Evolutionary conservation across 2,888 invertebrate species (phyloP), one percentile per base, ranked within the genome.

Genomic region (Agrenia bidenticulata): DNA sequence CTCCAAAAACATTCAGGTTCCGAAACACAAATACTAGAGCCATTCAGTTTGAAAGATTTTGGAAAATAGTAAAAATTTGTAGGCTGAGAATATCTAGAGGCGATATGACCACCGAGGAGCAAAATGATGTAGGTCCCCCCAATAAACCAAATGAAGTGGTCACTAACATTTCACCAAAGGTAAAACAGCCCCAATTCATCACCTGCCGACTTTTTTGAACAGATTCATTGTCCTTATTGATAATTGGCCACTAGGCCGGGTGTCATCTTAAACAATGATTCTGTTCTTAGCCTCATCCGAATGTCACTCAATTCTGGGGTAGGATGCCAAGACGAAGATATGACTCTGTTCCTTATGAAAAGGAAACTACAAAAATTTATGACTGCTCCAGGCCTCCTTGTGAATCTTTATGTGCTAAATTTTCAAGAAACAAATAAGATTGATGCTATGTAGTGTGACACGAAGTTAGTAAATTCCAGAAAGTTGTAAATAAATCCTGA

Each of bases 151-250:
- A 61, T 73, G 68, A 32, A 75, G 73, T 67, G 75, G 73, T 73
- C 73, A 71, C 66, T 70, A 67, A 70, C 75, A 73, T 75, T 72
- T 75, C 75, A 73, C 63, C 75, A 17, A 61, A 67, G 70, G 69
- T 67, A 65, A 66, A 67, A 61, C 21, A 61, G 51, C 42, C 37
- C 64, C 72, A 72, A 72, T 72, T 72, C 64, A 72, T 69, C 72
- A 55, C 49, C 23, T 7, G 15, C 42, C 37, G 42, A 45, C 55
- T 24, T 5, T 27, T 57, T 64, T 58, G 61, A 61, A 67, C 63
- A 53, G 66, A 61, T 63, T 62, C 59, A 45, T 58, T 63, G 55
- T 67, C 63, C 55, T 67, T 56, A 32, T 66, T 67, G 55, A 63
- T 56, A 50, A 67, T 61, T 63, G 55, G 53, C 51, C 59, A 49